A percentile compares a stretch with the other conserved stretches of the same genome.
Conservation (phyloP, 2,113 vertebrate genomes). For the Nasalis larvatus region DNA sequence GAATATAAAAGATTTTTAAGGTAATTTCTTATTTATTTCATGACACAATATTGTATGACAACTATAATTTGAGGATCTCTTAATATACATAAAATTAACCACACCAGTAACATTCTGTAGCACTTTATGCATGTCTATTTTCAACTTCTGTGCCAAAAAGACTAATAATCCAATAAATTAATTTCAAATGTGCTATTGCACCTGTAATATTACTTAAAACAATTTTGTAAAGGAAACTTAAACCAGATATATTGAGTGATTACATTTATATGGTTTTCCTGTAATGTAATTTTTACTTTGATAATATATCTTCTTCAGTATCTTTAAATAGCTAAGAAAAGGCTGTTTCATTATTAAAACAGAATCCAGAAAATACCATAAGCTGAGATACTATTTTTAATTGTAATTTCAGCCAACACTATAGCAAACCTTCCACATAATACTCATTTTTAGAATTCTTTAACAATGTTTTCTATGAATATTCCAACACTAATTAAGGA, state of each 20-base stretch:
- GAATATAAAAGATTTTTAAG: not conserved
- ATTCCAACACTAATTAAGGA: not conserved
- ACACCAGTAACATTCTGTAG: not conserved
- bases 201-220: not conserved
- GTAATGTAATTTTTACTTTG: not conserved
- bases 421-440: not conserved
- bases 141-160: not conserved
- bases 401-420: not conserved
- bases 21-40: not conserved
- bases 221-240: not conserved
- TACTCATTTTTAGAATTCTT: not conserved
- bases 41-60: not conserved
- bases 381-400: constrained; percentile 41
- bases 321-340: constrained; percentile 4
- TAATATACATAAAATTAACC: not conserved
- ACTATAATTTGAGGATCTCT: not conserved
- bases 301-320: not conserved
- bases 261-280: not conserved
- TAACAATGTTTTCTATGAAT: constrained; percentile 17
- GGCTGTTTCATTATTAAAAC: constrained; percentile 16
- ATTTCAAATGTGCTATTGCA: not conserved
- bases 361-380: constrained; percentile 24
- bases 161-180: not conserved
- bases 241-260: not conserved
- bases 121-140: not conserved